Evolutionary conservation across 2,113 vertebrate genomes (phyloP).

Genomic region (Cryptotis parvus): DNA sequence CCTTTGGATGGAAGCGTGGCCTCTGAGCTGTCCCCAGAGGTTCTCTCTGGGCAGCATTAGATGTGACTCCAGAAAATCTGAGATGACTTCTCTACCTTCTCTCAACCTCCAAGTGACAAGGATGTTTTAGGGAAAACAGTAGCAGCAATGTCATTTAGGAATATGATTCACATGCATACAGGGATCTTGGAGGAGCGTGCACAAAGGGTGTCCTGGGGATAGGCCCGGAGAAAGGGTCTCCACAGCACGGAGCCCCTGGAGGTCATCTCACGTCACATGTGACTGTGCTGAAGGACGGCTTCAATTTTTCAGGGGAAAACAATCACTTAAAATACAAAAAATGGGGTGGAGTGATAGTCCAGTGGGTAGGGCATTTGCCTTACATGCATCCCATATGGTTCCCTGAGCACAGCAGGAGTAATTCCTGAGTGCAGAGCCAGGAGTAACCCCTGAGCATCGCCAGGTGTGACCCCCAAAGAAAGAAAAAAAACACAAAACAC

Average conservation of each 20-base stretch:
- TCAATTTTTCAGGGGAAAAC: background rate
- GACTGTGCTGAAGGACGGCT: background rate
- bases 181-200: too few species aligned
- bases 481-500: background rate
- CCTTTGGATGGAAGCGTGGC: too few species aligned
- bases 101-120: background rate
- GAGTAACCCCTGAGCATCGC: too few species aligned
- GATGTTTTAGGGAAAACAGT: background rate
- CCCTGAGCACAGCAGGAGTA: too few species aligned
- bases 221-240: too few species aligned
- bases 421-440: too few species aligned
- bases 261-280: background rate
- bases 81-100: background rate
- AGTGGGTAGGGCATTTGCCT: too few species aligned
- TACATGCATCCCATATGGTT: too few species aligned
- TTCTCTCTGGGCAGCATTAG: background rate
- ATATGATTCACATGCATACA: too few species aligned
- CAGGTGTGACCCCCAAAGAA: too few species aligned
- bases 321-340: background rate
- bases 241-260: background rate
- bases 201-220: background rate
- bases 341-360: too few species aligned
- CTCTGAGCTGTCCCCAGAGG: background rate
- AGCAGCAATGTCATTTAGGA: too few species aligned
- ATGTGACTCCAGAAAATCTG: background rate